These are phyloP conservation scores for Cyprinodon diabolis DNA, from an alignment of 2,797 vertebrate genomes.

Conservation along the genomic window DNA sequence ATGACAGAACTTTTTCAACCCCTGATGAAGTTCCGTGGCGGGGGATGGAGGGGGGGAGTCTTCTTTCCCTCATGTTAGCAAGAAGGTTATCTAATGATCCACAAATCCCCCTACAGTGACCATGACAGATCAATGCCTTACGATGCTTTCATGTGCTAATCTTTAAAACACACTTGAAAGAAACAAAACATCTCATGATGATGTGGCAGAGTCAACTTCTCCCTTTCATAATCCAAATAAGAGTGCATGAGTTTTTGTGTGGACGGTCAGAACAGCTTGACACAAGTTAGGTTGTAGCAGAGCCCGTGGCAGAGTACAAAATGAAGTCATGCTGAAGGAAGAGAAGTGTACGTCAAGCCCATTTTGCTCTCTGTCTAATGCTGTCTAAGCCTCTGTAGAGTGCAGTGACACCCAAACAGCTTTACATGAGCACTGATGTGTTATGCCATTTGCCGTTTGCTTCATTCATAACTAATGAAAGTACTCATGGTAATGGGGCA, in stretches of 20 bases:
- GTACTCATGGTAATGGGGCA: slow-evolving; percentile 72
- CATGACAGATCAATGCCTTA: slow-evolving; percentile 66
- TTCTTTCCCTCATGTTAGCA: slow-evolving; percentile 59
- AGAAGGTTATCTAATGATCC: slow-evolving; percentile 68
- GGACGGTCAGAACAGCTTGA: slow-evolving; percentile 60
- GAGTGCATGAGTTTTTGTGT: slow-evolving; percentile 21
- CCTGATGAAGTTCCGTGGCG: slow-evolving; percentile 58
- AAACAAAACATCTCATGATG: slow-evolving; percentile 72
- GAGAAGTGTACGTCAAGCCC: slow-evolving; percentile 66
- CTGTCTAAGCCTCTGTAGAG: slow-evolving; percentile 59
- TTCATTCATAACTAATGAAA: slow-evolving; percentile 80
- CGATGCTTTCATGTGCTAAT: slow-evolving; percentile 79
- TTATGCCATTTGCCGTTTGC: slow-evolving; percentile 75
- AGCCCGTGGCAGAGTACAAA: slow-evolving; percentile 56
- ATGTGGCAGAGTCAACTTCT: slow-evolving; percentile 71
- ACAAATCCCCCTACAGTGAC: slow-evolving; percentile 73
- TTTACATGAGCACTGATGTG: slow-evolving; percentile 72
- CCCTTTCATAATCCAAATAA: slow-evolving; percentile 56
- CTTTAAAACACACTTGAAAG: slow-evolving; percentile 69
- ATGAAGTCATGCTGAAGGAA: slow-evolving; percentile 71
- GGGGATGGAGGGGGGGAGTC: slow-evolving; percentile 48
- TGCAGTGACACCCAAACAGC: slow-evolving; percentile 76
- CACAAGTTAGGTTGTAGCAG: slow-evolving; percentile 60
- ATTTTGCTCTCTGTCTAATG: slow-evolving; percentile 61
- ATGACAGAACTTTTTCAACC: slow-evolving; percentile 64